Evolutionary conservation across 2,797 vertebrate genomes (phyloP), one percentile per base, ranked within the genome.

Genomic region (Crax fasciolata): DNA sequence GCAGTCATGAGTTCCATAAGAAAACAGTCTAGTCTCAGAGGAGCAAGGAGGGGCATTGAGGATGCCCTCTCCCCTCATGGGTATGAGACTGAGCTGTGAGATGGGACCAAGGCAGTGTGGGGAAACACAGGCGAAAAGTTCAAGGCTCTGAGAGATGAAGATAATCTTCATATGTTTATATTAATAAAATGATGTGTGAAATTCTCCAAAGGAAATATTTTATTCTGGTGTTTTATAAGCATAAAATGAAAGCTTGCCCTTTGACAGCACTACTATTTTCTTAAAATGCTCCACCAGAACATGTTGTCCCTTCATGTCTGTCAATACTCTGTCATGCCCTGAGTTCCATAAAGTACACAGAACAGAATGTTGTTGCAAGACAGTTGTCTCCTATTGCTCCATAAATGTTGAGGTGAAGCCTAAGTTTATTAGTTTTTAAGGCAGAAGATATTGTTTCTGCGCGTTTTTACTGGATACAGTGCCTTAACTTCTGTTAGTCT

Each of bases 191-290:
- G 9, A 25, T 58, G 44, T 1, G 51, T 20, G 65, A 91, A 86
- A 87, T 83, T 79, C 90, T 97, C 95, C 95, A 97, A 97, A 88
- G 91, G 95, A 91, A 97, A 97, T 97, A 97, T 95, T 97, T 97
- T 83, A 94, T 76, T 81, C 89, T 87, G 54, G 65, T 86, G 62
- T 32, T 93, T 82, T 67, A 66, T 61, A 84, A 96, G 86, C 89
- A 30, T 27, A 30, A 49, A 94, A 94, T 44, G 77, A 96, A 96
- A 93, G 87, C 73, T 58, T 85, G 73, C 91, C 96, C 95, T 96
- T 96, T 97, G 96, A 96, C 94, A 96, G 95, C 83, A 48, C 27
- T 72, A 23, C 16, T 97, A 25, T 97, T 97, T 97, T 96, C 89
- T 83, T 94, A 78, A 94, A 54, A 41, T 4, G 76, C 79, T 94